phyloP scores from a whole-genome alignment of 2,888 invertebrate genomes.

The Pantelozetes paolii region DNA sequence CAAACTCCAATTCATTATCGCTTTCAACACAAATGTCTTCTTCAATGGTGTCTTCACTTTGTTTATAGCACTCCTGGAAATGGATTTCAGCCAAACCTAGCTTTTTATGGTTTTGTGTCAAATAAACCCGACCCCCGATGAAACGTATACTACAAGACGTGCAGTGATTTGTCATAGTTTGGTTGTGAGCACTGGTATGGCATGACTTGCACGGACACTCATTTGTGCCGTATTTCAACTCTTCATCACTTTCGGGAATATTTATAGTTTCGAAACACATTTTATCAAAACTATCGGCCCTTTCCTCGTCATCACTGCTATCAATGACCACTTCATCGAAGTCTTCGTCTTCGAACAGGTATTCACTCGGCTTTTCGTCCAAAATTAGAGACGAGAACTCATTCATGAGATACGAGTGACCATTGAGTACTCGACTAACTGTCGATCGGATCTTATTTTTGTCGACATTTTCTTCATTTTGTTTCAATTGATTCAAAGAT shows the following conservation, averaged over 20 bases:
- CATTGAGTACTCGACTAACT: constrained; percentile 38
- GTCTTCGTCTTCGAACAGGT: constrained; percentile 39
- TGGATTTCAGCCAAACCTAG: constrained; percentile 38
- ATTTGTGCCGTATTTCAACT: constrained; percentile 41
- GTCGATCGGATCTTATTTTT: constrained; percentile 22
- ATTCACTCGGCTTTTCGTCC: constrained; percentile 37
- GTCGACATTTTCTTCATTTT: constrained; percentile 8
- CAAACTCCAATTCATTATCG: constrained; percentile 4
- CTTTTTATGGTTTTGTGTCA: constrained; percentile 39
- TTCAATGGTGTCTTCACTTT: not conserved
- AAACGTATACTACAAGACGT: constrained; percentile 40
- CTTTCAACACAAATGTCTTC: not conserved
- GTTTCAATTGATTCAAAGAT: constrained; percentile 37
- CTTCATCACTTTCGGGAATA: constrained; percentile 36
- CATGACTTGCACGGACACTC: constrained; percentile 42
- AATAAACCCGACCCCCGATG: constrained; percentile 41
- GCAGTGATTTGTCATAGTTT: constrained; percentile 29
- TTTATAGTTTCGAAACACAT: constrained; percentile 34
- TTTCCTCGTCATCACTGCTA: constrained; percentile 35
- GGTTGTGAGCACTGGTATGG: constrained; percentile 9
- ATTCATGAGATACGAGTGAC: constrained; percentile 40
- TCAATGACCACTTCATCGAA: constrained; percentile 40
- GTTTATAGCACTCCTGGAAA: constrained; percentile 7
- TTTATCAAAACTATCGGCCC: not conserved
- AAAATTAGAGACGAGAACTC: constrained; percentile 41